A percentile compares a stretch with the other conserved stretches of the same genome.
These are phyloP conservation scores for Apamea crenata DNA, from an alignment of 2,888 invertebrate genomes.

Conservation along the genomic window DNA sequence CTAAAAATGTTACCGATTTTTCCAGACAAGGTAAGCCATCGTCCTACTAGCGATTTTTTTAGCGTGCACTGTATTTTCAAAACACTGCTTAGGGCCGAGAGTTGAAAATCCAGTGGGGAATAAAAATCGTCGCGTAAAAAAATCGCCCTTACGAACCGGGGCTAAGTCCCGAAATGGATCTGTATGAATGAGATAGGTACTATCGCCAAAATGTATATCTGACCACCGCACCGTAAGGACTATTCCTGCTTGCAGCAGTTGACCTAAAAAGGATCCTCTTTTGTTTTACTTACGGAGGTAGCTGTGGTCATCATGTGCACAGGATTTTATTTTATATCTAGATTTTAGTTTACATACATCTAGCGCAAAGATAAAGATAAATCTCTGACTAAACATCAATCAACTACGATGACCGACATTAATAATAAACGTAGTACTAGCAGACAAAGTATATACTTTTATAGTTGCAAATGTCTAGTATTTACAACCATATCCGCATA, in stretches of 20 bases:
- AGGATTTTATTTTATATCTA: no score
- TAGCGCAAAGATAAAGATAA: conserved; percentile 2
- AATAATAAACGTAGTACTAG: not conserved
- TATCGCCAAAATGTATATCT: no score
- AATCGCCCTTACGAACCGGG: not conserved
- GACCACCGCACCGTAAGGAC: no score
- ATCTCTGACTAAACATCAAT: conserved; percentile 16
- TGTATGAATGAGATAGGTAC: not conserved
- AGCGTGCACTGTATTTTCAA: not conserved
- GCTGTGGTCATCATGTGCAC: no score
- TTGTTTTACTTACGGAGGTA: no score
- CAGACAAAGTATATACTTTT: conserved; percentile 3
- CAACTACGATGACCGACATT: conserved; percentile 13
- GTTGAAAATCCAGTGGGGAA: not conserved
- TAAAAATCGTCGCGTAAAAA: not conserved
- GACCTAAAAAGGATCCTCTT: no score
- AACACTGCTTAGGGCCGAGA: not conserved
- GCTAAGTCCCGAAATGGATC: not conserved
- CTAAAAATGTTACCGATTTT: not conserved
- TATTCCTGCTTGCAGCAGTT: no score
- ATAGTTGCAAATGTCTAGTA: conserved; percentile 36
- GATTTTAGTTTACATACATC: no score
- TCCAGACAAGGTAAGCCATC: not conserved
- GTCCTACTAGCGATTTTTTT: no score
- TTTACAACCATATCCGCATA: conserved; percentile 21